A percentile compares a stretch with the other conserved stretches of the same genome.
These are phyloP conservation scores for Columbina picui DNA, from an alignment of 2,113 vertebrate species.

Conservation along the genomic window DNA sequence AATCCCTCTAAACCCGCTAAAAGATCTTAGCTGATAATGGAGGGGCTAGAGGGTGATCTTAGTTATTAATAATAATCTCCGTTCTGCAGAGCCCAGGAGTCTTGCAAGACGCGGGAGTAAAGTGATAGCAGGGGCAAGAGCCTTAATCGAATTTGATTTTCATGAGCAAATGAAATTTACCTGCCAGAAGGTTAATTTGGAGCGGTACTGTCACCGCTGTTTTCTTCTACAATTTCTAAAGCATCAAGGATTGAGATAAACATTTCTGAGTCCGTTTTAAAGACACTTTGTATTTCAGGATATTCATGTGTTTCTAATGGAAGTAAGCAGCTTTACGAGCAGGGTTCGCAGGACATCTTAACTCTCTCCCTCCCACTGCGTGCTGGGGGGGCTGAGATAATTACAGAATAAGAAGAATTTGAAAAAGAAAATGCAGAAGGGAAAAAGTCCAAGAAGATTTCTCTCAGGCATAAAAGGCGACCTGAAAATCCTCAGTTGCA, in stretches of 20 bases:
- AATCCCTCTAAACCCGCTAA: background rate
- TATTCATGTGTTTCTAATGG: conserved; percentile 85
- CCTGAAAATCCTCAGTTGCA: background rate
- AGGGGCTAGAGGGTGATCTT: background rate
- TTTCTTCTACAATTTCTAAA: conserved; percentile 59
- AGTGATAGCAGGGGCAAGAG: background rate
- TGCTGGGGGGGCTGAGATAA: conserved; percentile 33
- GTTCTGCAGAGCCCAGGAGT: background rate
- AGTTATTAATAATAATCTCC: conserved; percentile 4
- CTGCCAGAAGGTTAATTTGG: conserved; percentile 64
- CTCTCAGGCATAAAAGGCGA: background rate
- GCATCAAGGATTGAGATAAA: conserved; percentile 68
- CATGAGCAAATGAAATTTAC: conserved; percentile 76
- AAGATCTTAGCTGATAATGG: conserved; percentile 4
- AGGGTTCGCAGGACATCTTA: conserved; percentile 76
- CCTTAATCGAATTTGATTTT: conserved; percentile 76
- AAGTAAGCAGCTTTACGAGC: conserved; percentile 82
- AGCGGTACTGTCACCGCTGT: conserved; percentile 41
- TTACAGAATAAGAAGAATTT: conserved; percentile 52
- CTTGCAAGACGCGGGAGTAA: background rate
- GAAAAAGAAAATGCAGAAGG: background rate
- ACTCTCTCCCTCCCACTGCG: conserved; percentile 76
- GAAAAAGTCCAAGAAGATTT: background rate
- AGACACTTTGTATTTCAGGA: conserved; percentile 79
- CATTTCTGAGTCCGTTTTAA: conserved; percentile 68